phyloP scores from a whole-genome alignment of 2,113 vertebrate species.

The Lycaon pictus region DNA sequence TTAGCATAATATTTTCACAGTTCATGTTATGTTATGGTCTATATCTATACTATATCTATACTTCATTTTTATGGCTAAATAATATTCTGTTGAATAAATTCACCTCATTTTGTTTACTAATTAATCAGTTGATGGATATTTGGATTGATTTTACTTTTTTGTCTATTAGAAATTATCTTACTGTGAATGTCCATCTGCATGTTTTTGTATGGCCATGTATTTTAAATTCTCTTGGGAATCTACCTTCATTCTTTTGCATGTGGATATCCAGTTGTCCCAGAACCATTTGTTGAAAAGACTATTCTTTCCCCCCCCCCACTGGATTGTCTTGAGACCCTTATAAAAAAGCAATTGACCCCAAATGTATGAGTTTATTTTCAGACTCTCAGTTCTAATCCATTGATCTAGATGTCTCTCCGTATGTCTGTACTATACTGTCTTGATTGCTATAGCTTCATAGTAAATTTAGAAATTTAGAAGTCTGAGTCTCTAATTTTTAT shows the following conservation, averaged over 20 bases:
- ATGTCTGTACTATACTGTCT: too few relatives aligned
- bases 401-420: background rate
- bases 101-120: background rate
- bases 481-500: background rate
- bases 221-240: background rate
- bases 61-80: background rate
- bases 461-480: background rate
- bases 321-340: background rate
- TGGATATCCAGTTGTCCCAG: background rate
- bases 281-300: background rate
- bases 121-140: background rate
- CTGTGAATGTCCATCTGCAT: background rate
- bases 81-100: background rate
- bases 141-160: background rate
- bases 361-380: background rate
- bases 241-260: background rate
- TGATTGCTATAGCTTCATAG: background rate
- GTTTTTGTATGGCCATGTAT: background rate
- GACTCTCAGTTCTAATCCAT: background rate
- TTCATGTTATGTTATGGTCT: background rate
- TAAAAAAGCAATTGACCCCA: background rate
- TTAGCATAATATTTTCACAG: background rate
- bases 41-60: background rate
- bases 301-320: background rate
- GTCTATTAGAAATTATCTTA: background rate